phyloP scores from a whole-genome alignment of 2,797 vertebrate genomes.

The Hydrolagus colliei region DNA sequence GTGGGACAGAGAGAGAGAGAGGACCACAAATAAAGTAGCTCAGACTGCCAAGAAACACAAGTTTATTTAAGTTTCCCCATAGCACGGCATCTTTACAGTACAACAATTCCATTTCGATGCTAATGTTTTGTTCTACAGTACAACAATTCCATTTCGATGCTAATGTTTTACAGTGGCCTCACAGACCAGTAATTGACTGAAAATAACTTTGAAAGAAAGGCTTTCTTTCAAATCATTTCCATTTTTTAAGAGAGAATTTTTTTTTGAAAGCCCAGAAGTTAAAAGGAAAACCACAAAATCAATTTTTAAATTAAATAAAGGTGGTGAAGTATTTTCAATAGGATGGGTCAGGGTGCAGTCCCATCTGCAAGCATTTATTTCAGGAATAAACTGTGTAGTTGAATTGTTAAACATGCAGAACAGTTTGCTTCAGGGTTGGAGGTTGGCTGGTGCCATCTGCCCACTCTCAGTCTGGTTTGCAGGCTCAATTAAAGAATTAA shows the following conservation, averaged over 20 bases:
- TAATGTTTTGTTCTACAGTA: not conserved
- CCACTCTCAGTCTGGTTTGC: not conserved
- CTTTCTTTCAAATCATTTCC: too few species aligned
- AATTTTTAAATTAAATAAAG: not conserved
- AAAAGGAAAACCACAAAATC: too few species aligned
- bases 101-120: not conserved
- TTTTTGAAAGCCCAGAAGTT: not conserved
- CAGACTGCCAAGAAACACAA: not conserved
- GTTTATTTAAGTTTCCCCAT: not conserved
- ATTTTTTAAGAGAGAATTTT: not conserved
- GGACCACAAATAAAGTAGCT: not conserved
- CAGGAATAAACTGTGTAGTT: not conserved
- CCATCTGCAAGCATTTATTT: not conserved
- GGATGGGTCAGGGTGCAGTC: not conserved
- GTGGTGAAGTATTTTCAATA: not conserved
- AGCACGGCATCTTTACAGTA: not conserved
- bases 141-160: not conserved
- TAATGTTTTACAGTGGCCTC: not conserved
- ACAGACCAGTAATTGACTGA: not conserved
- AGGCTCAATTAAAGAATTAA: not conserved
- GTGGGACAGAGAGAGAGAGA: not conserved
- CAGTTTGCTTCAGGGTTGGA: not conserved
- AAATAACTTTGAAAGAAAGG: not conserved
- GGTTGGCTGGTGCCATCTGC: not conserved
- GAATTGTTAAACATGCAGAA: not conserved